Conservation (phyloP, 2,797 vertebrate species). For the Sebastolobus alascanus region DNA sequence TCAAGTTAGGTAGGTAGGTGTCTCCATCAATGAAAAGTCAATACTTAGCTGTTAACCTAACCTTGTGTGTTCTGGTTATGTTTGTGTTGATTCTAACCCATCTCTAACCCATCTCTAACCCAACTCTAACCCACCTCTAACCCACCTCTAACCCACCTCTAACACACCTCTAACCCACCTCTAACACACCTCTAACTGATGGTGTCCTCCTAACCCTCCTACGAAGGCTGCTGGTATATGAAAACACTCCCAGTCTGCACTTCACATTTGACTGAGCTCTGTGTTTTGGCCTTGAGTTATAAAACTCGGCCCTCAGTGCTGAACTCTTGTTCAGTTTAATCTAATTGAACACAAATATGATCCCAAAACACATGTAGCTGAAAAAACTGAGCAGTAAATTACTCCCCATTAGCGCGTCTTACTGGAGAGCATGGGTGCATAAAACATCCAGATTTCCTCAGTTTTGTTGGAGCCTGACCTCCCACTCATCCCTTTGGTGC, state of each 20-base stretch:
- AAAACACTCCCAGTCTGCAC: background rate
- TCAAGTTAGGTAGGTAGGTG: background rate
- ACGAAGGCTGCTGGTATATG: background rate
- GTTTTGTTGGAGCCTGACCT: conserved; percentile 36
- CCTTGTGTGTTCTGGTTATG: background rate
- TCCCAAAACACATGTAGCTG: conserved; percentile 29
- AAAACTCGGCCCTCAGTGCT: background rate
- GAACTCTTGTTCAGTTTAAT: conserved; percentile 21
- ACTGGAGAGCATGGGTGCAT: conserved; percentile 38
- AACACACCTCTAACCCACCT: background rate
- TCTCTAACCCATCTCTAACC: too few relatives aligned
- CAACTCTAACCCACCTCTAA: too few relatives aligned
- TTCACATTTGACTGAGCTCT: conserved; percentile 8
- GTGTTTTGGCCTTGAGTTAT: conserved; percentile 17
- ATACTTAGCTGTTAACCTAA: background rate
- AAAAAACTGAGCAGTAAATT: conserved; percentile 30
- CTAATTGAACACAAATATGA: conserved; percentile 23
- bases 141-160: too few relatives aligned
- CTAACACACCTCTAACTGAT: background rate
- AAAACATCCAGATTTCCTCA: conserved; percentile 30
- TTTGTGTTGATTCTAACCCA: too few relatives aligned
- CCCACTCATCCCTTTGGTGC: conserved; percentile 39
- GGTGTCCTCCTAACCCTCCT: background rate
- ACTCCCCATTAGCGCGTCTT: conserved; percentile 27
- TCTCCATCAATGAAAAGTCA: background rate